Conservation (phyloP, 2,797 vertebrate genomes). For the Xenopus petersii region DNA sequence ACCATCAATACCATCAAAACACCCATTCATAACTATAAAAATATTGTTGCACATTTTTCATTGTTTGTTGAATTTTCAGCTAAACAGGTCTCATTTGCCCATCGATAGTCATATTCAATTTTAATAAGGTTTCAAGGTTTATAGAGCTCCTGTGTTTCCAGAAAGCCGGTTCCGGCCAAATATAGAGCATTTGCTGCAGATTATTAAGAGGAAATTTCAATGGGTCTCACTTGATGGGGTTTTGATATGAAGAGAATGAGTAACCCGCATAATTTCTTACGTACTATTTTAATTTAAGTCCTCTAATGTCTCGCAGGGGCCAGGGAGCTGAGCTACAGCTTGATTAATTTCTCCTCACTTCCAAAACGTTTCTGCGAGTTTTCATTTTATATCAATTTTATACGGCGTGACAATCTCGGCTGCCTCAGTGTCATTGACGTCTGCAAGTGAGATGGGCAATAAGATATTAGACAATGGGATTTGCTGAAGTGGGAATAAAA, state of each 20-base stretch:
- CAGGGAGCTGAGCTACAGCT: constrained; percentile 5
- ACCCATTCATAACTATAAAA: no score
- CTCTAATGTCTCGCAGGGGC: constrained; percentile 24
- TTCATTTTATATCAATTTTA: constrained; percentile 36
- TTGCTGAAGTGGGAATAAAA: constrained; percentile 19
- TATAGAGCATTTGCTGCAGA: neutral
- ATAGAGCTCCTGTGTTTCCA: no score
- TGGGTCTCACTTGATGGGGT: constrained; percentile 18
- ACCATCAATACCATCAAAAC: no score
- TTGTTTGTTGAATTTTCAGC: no score
- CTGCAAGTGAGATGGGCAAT: constrained; percentile 28
- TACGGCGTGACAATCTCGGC: constrained; percentile 16
- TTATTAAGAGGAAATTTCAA: neutral
- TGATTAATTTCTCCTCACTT: constrained; percentile 30
- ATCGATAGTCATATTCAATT: no score
- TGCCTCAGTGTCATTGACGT: constrained; percentile 29
- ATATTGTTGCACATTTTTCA: no score
- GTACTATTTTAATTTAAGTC: constrained; percentile 38
- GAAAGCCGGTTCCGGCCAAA: neutral
- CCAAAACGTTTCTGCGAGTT: constrained; percentile 12
- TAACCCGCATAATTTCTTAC: constrained; percentile 34
- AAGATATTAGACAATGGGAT: constrained; percentile 36
- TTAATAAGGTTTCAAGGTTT: no score
- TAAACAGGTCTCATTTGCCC: no score
- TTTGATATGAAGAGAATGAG: constrained; percentile 25